Conservation (phyloP, 2,113 vertebrate genomes). For the Esox niger region DNA sequence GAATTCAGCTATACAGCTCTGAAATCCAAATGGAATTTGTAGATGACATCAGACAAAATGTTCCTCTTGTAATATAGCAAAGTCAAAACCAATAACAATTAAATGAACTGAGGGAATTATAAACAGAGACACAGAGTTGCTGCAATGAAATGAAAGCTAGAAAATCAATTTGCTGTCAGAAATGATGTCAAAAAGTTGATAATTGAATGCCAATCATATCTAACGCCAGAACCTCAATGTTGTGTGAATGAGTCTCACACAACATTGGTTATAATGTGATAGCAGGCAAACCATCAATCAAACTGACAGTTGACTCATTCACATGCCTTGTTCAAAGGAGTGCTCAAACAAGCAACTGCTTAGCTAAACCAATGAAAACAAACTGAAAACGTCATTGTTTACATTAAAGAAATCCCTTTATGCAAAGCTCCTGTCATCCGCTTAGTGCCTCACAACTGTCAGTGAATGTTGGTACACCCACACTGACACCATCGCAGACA, state of each 20-base stretch:
- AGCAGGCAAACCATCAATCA: no score
- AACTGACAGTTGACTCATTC: no score
- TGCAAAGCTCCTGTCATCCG: no score
- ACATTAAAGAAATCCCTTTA: no score
- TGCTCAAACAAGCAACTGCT: no score
- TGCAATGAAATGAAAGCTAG: slow-evolving; percentile 26
- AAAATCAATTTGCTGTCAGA: slow-evolving; percentile 29
- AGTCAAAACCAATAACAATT: slow-evolving; percentile 13
- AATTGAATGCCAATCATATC: slow-evolving; percentile 16
- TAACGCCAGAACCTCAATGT: slow-evolving; percentile 2
- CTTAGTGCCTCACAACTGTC: no score
- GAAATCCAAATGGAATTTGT: slow-evolving; percentile 21
- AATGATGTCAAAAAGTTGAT: slow-evolving; percentile 23
- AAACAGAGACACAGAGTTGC: slow-evolving; percentile 16
- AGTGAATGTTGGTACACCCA: neutral
- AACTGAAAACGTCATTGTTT: no score
- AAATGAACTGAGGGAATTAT: slow-evolving; percentile 38
- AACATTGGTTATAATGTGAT: no score
- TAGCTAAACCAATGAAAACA: no score
- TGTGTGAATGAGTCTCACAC: no score
- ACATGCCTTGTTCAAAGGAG: no score
- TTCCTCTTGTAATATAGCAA: slow-evolving; percentile 27
- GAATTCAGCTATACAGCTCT: no score
- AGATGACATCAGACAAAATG: slow-evolving; percentile 18
- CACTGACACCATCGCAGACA: neutral